A percentile compares a stretch with the other conserved stretches of the same genome.
Conservation (phyloP, 2,113 vertebrate species). For the Lepisosteus oculatus region DNA sequence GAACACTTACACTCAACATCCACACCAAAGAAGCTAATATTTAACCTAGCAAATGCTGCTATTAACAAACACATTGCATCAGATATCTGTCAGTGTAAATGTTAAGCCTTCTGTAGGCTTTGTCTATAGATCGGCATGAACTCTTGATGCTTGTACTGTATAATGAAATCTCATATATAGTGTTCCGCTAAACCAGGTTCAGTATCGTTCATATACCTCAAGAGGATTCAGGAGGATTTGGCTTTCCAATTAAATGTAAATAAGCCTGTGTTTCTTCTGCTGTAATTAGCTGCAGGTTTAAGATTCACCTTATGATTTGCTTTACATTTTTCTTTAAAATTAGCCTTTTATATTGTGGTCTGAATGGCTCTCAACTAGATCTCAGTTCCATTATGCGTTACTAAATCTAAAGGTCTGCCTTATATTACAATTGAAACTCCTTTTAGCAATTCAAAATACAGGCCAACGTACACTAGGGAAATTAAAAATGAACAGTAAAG, state of each 20-base stretch:
- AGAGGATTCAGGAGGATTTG: constrained; percentile 28
- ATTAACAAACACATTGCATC: no score
- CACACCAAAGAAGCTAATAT: no score
- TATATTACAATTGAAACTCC: constrained; percentile 30
- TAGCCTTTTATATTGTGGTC: constrained; percentile 3
- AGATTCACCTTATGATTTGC: constrained; percentile 14
- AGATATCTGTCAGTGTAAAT: no score
- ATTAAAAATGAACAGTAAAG: constrained; percentile 39
- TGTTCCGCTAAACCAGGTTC: constrained; percentile 14
- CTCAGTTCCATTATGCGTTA: constrained; percentile 18
- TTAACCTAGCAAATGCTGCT: no score
- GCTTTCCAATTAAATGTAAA: constrained; percentile 43
- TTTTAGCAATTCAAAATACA: constrained; percentile 19
- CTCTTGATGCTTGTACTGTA: constrained; percentile 13
- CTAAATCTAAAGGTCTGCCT: constrained; percentile 28
- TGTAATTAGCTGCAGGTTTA: background rate
- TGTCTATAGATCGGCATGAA: background rate
- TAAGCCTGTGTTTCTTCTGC: constrained; percentile 10
- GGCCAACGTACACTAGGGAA: constrained; percentile 30
- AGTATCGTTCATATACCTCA: constrained; percentile 9
- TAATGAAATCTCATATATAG: constrained; percentile 32
- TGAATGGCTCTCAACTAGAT: background rate
- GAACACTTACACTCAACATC: no score
- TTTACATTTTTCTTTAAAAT: constrained; percentile 8
- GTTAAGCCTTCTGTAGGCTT: no score